Base-by-base conservation (phyloP, 2,797 vertebrate species). In the Trichosurus vulpecula region DNA sequence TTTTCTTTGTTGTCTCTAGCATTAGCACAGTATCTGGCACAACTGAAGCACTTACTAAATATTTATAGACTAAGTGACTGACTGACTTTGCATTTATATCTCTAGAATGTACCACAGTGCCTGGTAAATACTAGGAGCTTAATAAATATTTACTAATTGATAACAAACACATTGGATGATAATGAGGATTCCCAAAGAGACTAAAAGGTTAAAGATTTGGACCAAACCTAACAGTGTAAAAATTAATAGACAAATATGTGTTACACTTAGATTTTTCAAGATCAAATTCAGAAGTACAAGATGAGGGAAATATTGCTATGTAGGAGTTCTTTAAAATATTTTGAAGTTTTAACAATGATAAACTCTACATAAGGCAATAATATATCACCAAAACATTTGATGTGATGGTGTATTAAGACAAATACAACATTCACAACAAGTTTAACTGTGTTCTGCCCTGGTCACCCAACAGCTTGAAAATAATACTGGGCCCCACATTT, bases 21-120 rank as follows among this genome's bases (percentile, higher is more conserved):
- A 92, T 92, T 58, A 58, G 57, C 57, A 30, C 57, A 57, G 57
- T 9, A 29, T 93, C 22, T 95, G 57, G 92, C 35, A 94, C 12
- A 93, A 90, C 94, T 95, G 0, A 93, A 96, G 11, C 47, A 92
- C 56, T 89, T 74, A 94, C 53, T 92, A 95, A 74, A 53, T 90
- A 95, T 81, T 91, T 52, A 90, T 22, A 54, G 35, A 12, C 19
- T 92, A 13, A 9, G 66, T n/a, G n/a, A n/a, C n/a, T 92, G 58
- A 94, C 52, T 57, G 56, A 57, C 10, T 51, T 51, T 93, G 11
- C 13, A 4, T 87, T 66, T 0, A 31, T 90, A 94, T 9, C 41
- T 96, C 16, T 14, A 52, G 27, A 8, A 94, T 90, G n/a, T 95
- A 95, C 27, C 93, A 93, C 11, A 94, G 95, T 92, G 29, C 13